Base-by-base conservation (phyloP, 2,888 invertebrate genomes). In the Rhagonycha fulva region DNA sequence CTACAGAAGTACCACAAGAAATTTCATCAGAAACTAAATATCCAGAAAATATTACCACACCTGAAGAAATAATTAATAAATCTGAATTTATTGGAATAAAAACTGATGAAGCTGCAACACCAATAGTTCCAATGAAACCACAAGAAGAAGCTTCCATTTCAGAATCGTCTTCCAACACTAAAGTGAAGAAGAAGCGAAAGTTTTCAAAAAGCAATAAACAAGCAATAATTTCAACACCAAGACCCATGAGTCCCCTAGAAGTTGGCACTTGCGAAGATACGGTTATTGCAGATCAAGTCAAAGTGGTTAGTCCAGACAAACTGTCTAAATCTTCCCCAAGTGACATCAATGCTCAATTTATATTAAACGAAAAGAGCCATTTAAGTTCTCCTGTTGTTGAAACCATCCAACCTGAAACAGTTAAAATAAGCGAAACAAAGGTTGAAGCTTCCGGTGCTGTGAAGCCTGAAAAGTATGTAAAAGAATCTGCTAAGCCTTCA, bases 101-200 rank as follows among this genome's bases (percentile, higher is more conserved):
- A 32, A 3, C 32, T 32, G 32, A n/a, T 12, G 77, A 73, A 69
- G 61, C 68, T 71, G 74, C 69, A 47, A 71, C 12, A 26, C 74
- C 75, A 76, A 69, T 61, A 32, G 24, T 60, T 28, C 60, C 68
- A 30, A 19, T 32, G 26, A 28, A 11, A 47, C 10, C 63, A n/a
- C 28, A 74, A 60, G 60, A 74, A 32, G 72, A 75, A 75, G 12
- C 61, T 24, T 68, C 62, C 66, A 61, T 68, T 32, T 28, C 68
- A 19, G 62, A 60, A 32, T 19, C 26, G 69, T 78, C 80, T 23
- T 71, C 78, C 2, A 78, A 78, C 74, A 61, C 69, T 9, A 73
- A 81, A 70, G 69, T 72, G 3, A 62, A 68, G 61, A 81, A 80
- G 77, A 85, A 85, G 76, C 76, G 83, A 26, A 72, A 81, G 72